Base-by-base conservation (phyloP, 2,113 vertebrate genomes). In the Callorhinus ursinus region DNA sequence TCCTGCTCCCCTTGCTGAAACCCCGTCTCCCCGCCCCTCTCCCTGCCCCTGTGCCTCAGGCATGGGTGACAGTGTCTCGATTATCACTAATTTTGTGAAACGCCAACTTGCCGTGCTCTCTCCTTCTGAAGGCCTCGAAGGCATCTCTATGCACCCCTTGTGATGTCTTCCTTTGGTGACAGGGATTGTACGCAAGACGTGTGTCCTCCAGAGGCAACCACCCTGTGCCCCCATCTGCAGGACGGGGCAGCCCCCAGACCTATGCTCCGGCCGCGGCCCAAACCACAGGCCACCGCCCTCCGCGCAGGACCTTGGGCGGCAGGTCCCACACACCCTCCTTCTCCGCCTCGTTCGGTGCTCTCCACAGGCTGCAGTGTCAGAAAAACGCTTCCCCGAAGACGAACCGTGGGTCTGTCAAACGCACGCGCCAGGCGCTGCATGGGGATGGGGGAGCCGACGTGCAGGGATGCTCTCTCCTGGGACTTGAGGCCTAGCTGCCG, bases 341-440 rank as follows among this genome's bases (percentile, higher is more conserved):
- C 31, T 1, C 1, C 0, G 2, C 22, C 61, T 65, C 46, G 0
- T 31, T 33, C 14, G 33, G 0, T 0, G 5, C 18, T 4, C 8
- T 4, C 31, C 18, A 4, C 9, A 5, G 55, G 88, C 39, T n/a
- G 39, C 9, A 4, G 28, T n/a, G 72, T 19, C 71, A 51, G 72
- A 49, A 63, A n/a, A 65, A 5, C 42, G 12, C 39, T 21, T 14
- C 4, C 3, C 3, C 88, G 2, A 1, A 14, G 24, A 15, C 33
- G 7, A 2, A 5, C 0, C 1, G 0, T 1, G 33, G 65, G 74
- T 39, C 42, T 80, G 59, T 39, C 74, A 31, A 36, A 12, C 7
- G 4, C 42, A 46, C 1, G 0, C 4, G 0, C 22, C 0, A 0
- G 1, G 2, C 4, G 4, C 24, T 1, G 14, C 10, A 18, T 0